These are phyloP conservation scores for Agrotis ipsilon DNA, from an alignment of 2,888 invertebrate species.

Conservation along the genomic window DNA sequence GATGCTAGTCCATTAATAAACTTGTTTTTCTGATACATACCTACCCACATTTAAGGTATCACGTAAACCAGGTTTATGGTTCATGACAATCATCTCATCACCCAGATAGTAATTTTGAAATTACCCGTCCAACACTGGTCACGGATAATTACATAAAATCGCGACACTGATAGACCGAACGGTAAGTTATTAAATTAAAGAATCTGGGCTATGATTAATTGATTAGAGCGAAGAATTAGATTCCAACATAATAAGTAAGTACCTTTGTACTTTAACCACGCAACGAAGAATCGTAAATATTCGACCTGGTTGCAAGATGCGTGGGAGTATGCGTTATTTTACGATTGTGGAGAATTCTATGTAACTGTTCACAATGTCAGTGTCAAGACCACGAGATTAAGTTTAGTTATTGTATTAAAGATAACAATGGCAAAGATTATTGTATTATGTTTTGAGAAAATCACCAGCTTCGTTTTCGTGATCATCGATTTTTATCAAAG, in stretches of 20 bases:
- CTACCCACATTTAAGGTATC: background rate
- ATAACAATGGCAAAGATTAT: background rate
- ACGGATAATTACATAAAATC: slow-evolving; percentile 33
- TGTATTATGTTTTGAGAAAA: background rate
- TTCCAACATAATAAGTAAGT: slow-evolving; percentile 39
- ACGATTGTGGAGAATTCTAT: slow-evolving; percentile 27
- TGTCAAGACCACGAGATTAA: slow-evolving; percentile 39
- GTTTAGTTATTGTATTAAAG: slow-evolving; percentile 14
- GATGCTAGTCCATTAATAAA: slow-evolving; percentile 19
- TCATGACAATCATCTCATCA: background rate
- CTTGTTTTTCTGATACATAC: slow-evolving; percentile 19
- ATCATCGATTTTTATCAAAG: background rate
- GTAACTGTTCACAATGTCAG: slow-evolving; percentile 40
- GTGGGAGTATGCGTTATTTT: slow-evolving; percentile 39
- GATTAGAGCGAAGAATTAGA: slow-evolving; percentile 52
- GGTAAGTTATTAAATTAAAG: slow-evolving; percentile 53
- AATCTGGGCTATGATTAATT: slow-evolving; percentile 61
- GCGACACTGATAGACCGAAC: slow-evolving; percentile 26
- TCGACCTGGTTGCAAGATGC: slow-evolving; percentile 40
- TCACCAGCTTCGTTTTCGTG: background rate
- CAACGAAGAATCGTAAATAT: slow-evolving; percentile 33
- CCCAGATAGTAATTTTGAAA: slow-evolving; percentile 8
- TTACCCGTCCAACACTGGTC: slow-evolving; percentile 24
- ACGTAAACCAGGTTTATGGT: background rate
- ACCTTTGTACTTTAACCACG: slow-evolving; percentile 32